A percentile compares a stretch with the other conserved stretches of the same genome.
phyloP scores from a whole-genome alignment of 2,113 vertebrate species.

The Heterocephalus glaber region DNA sequence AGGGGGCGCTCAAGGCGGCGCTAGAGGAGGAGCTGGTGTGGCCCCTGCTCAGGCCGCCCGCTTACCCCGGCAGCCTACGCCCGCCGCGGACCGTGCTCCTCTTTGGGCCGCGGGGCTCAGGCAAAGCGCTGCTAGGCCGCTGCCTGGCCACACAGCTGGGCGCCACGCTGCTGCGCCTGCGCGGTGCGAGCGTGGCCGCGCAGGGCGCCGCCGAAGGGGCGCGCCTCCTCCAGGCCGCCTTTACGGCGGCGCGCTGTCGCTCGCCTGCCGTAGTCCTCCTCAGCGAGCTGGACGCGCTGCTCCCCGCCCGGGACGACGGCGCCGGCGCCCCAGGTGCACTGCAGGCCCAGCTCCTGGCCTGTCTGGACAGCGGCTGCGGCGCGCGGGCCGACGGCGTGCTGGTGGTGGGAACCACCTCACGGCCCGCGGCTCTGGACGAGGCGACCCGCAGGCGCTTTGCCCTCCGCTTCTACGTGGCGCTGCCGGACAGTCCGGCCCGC shows the following conservation, averaged over 20 bases:
- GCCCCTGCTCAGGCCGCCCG: constrained; percentile 90
- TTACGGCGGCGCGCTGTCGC: constrained; percentile 90
- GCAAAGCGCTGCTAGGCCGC: constrained; percentile 92
- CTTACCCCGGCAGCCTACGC: constrained; percentile 78
- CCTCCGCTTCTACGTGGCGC: constrained; percentile 92
- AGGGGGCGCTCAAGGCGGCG: constrained; percentile 90
- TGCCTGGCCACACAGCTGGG: constrained; percentile 95
- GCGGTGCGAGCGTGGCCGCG: constrained; percentile 88
- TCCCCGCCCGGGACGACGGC: constrained; percentile 78
- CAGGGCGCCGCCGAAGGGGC: constrained; percentile 92
- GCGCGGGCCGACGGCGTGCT: constrained; percentile 88
- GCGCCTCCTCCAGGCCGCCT: constrained; percentile 91
- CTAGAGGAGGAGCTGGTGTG: constrained; percentile 96
- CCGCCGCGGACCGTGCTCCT: constrained; percentile 92
- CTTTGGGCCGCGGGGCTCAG: constrained; percentile 93
- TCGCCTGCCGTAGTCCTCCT: constrained; percentile 92
- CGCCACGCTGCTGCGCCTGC: constrained; percentile 91
- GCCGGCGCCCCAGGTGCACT: constrained; percentile 70
- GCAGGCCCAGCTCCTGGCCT: constrained; percentile 89
- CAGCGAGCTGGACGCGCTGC: constrained; percentile 92
- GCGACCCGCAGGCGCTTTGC: constrained; percentile 91
- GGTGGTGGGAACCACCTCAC: constrained; percentile 91
- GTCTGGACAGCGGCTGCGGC: constrained; percentile 90
- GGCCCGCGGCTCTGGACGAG: constrained; percentile 94
- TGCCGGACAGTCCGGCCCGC: constrained; percentile 89